Evolutionary conservation across 2,888 invertebrate genomes (phyloP), one percentile per base, ranked within the genome.

Genomic region (Carterocephalus palaemon): DNA sequence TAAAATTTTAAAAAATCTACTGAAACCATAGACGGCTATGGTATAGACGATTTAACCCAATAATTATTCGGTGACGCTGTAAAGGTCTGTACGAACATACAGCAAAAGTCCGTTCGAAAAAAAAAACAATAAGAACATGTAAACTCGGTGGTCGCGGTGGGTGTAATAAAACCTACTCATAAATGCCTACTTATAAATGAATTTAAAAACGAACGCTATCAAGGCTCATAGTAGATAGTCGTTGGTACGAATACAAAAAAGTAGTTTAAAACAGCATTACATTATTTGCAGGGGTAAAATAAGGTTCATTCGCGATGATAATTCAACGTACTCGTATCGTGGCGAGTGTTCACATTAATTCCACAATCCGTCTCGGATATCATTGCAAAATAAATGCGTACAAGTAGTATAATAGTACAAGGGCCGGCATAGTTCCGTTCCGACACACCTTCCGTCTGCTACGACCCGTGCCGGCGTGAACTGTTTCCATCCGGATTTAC

Each of bases 301-400:
- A 45, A 45, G 24, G 37, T 37, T 37, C 37, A 36, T 45, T 16
- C 29, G 10, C 37, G 16, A 23, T 29, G 43, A 36, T 45, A 37
- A 45, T 45, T 36, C 43, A 31, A 45, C 37, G 29, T 43, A 29
- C 37, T 23, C 37, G 29, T 43, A 29, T 45, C 29, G 36, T 22
- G 12, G 24, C 43, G 43, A 31, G 36, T 29, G 34, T 20, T 28
- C 29, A 43, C 43, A 43, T 43, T 43, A 43, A 43, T 43, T 36
- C 36, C 36, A 22, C 34, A 36, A 43, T 43, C 43, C 43, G 36
- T 43, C 36, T 29, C 36, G 43, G 29, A 29, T 36, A 43, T 43
- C 36, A 29, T 16, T 23, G 36, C 6, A 20, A 33, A 43, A 42
- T 42, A 28, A 28, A 36, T 22, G 36, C 22, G 12, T 36, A 19